Evolutionary conservation across 64 coral and sea anemone species (phyloP).

Genomic region (Pachyseris speciosa): DNA sequence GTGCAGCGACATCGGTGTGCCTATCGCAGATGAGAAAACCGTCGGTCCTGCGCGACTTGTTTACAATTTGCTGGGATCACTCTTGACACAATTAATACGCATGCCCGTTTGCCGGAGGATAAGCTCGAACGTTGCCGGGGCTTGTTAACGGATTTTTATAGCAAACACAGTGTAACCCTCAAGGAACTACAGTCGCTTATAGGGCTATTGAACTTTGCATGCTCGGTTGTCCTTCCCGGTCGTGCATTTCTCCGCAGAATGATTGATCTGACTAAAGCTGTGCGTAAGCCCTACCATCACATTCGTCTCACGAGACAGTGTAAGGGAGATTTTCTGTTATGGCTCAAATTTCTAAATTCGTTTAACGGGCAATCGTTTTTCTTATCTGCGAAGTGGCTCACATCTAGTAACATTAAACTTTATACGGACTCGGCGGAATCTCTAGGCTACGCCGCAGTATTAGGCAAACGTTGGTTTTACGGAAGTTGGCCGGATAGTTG

Average conservation of each 20-base stretch:
- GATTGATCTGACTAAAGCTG: not conserved
- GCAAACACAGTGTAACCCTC: not conserved
- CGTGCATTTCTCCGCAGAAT: constrained; percentile 11
- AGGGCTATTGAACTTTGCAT: constrained; percentile 12
- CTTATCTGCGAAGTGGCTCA: not conserved
- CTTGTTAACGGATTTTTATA: not conserved
- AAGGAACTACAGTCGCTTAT: constrained; percentile 13
- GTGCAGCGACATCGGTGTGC: not conserved
- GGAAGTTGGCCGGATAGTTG: no score
- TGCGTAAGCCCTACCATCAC: not conserved
- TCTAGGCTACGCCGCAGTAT: no score
- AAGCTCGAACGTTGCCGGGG: no score
- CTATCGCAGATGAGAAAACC: constrained; percentile 16
- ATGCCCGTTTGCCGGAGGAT: not conserved
- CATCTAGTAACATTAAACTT: not conserved
- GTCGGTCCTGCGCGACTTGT: not conserved
- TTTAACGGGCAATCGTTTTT: constrained; percentile 37
- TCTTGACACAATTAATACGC: not conserved
- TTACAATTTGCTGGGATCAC: constrained; percentile 17
- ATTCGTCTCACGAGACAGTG: not conserved
- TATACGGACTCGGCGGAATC: not conserved
- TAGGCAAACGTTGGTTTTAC: no score
- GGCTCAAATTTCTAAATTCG: not conserved
- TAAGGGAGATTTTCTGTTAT: not conserved
- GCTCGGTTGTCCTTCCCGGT: constrained; percentile 3